Conservation (phyloP, 2,888 invertebrate genomes). For the Dinocampus coccinellae region DNA sequence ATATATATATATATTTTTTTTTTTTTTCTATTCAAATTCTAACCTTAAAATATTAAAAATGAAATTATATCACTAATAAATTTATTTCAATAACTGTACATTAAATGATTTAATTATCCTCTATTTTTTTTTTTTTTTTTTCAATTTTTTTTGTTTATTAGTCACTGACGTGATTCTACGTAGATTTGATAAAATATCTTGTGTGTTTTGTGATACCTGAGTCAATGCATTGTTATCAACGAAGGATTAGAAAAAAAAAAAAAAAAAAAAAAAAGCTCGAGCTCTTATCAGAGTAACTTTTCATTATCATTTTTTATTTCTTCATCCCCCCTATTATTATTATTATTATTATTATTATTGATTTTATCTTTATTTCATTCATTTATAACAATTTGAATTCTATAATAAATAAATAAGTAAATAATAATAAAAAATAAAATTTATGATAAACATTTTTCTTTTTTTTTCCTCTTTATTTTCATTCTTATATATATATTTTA, state of each 20-base stretch:
- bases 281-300: neutral
- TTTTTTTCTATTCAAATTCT: neutral
- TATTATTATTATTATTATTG: no score
- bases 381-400: no score
- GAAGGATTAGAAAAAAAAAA: neutral
- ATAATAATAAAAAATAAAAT: no score
- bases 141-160: no score
- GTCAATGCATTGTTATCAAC: neutral
- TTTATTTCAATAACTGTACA: neutral
- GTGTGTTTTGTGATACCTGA: neutral
- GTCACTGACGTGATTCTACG: neutral
- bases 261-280: neutral
- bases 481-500: no score
- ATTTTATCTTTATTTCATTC: neutral
- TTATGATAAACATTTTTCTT: no score
- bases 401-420: no score
- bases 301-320: neutral
- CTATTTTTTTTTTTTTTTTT: no score
- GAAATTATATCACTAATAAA: neutral
- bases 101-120: no score
- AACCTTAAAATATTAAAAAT: neutral
- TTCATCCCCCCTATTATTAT: no score
- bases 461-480: neutral
- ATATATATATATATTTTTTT: neutral
- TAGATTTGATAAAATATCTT: neutral